Conservation (phyloP, 2,888 invertebrate genomes). For the Cryptocephalus primarius region DNA sequence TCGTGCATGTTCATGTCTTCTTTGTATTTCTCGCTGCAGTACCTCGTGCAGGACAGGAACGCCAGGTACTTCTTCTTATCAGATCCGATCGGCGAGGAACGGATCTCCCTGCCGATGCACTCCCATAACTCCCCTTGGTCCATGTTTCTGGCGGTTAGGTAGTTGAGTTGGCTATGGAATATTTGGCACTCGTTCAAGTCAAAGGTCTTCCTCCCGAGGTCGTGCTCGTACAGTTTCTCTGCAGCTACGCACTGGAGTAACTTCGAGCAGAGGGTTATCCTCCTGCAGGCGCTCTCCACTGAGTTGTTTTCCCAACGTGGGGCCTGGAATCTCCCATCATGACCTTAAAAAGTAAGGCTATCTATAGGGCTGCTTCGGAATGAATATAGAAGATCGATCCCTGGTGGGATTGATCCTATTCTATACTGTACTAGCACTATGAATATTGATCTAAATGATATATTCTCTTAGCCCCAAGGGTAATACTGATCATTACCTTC, state of each 20-base stretch:
- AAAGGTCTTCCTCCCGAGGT: slow-evolving; percentile 71
- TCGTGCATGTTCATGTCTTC: slow-evolving; percentile 54
- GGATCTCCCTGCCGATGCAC: slow-evolving; percentile 61
- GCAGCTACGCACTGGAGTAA: slow-evolving; percentile 79
- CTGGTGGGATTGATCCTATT: no score
- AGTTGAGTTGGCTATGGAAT: slow-evolving; percentile 61
- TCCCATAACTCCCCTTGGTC: slow-evolving; percentile 75
- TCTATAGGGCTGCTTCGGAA: no score
- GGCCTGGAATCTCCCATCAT: slow-evolving; percentile 67
- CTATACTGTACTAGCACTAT: no score
- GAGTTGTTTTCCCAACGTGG: slow-evolving; percentile 41
- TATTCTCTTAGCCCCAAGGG: no score
- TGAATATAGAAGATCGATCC: no score
- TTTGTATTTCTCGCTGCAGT: slow-evolving; percentile 19
- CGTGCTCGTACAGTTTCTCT: slow-evolving; percentile 74
- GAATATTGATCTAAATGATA: no score
- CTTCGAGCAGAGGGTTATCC: slow-evolving; percentile 66
- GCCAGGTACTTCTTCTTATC: slow-evolving; percentile 75
- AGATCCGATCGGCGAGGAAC: slow-evolving; percentile 43
- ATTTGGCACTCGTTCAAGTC: slow-evolving; percentile 65
- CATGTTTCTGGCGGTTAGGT: slow-evolving; percentile 60
- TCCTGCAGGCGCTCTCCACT: slow-evolving; percentile 58
- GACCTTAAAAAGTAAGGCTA: slow-evolving; percentile 29
- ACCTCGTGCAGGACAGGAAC: slow-evolving; percentile 75
- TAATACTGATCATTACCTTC: slow-evolving; percentile 37